Base-by-base conservation (phyloP, 2,113 vertebrate species). In the Dendropsophus ebraccatus region DNA sequence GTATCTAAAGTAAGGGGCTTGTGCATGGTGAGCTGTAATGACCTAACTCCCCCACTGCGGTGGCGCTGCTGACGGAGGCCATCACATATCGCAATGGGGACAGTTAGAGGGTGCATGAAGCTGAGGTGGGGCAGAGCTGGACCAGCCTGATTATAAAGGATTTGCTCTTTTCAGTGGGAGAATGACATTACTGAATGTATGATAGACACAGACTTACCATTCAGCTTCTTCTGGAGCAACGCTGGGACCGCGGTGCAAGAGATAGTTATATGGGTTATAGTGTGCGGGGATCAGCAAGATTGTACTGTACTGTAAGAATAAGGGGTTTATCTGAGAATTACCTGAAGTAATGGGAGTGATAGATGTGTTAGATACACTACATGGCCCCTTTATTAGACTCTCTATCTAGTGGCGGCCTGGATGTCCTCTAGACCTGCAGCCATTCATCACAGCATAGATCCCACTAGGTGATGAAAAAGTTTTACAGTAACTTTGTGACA, bases 21-120 rank as follows among this genome's bases (percentile, higher is more conserved):
- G 25, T 85, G 83, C 83, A 85, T 85, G 83, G 45, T 69, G 9
- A 69, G 83, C 83, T 37, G 50, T 30, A 23, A 41, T 45, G 25
- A 21, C 54, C 52, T 19, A 41, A 75, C 69, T 58, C 35, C 19
- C 28, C 60, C 70, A 54, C 82, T 56, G 67, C 37, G 69, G 50
- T 9, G 14, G 30, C 1, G 69, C 13, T 9, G 14, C 50, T 82
- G n/a, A 19, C 10, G 17, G 65, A 56, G 17, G 67, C 11, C 67
- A 41, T 25, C 32, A 81, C 45, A n/a, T 45, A 58, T 28, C n/a
- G 37, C 79, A 67, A 37, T 47, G 60, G 32, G 25, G 16, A 37
- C n/a, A 49, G 80, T 82, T 49, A 50, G 9, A 28, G 52, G 49
- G 32, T 56, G 80, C 80, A 82, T 69, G 80, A 50, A 28, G 32